Conservation (phyloP, 2,113 vertebrate species). For the Chascanopsetta lugubris region DNA sequence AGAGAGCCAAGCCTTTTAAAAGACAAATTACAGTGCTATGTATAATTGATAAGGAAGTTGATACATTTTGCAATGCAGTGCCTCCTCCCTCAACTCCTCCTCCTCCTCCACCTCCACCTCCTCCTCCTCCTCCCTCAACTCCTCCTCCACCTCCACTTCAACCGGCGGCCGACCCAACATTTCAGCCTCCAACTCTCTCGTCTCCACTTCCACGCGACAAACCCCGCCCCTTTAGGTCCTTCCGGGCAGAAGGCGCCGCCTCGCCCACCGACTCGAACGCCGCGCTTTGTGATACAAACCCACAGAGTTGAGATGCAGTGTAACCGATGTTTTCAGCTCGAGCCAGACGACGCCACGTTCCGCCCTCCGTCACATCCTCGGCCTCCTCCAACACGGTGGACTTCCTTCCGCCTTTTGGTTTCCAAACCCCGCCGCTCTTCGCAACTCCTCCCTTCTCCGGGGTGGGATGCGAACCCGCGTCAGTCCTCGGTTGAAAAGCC, state of each 20-base stretch:
- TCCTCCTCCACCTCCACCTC: slow-evolving; percentile 45
- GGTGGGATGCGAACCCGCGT: slow-evolving; percentile 55
- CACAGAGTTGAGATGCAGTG: slow-evolving; percentile 57
- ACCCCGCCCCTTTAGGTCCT: slow-evolving; percentile 29
- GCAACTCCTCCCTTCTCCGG: too few species aligned
- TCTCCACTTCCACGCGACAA: slow-evolving; percentile 21
- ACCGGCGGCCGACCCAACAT: slow-evolving; percentile 50
- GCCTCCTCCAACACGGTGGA: slow-evolving; percentile 51
- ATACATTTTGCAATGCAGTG: slow-evolving; percentile 79
- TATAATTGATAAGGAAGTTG: slow-evolving; percentile 80
- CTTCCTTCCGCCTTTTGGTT: slow-evolving; percentile 74
- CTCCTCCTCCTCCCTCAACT: slow-evolving; percentile 35
- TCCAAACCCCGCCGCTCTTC: slow-evolving; percentile 51
- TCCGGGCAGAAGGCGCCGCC: slow-evolving; percentile 28
- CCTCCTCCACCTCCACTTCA: too few species aligned
- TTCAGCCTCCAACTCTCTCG: slow-evolving; percentile 11
- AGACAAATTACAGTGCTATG: slow-evolving; percentile 82
- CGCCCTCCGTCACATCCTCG: slow-evolving; percentile 68
- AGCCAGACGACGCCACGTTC: slow-evolving; percentile 48
- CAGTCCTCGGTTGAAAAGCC: slow-evolving; percentile 65
- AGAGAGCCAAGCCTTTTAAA: slow-evolving; percentile 80
- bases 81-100: slow-evolving; percentile 63
- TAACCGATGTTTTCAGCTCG: slow-evolving; percentile 43
- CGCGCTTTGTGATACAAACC: slow-evolving; percentile 33
- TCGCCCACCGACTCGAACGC: slow-evolving; percentile 42